phyloP scores from a whole-genome alignment of 2,888 invertebrate species.

The Nomada fucata region DNA sequence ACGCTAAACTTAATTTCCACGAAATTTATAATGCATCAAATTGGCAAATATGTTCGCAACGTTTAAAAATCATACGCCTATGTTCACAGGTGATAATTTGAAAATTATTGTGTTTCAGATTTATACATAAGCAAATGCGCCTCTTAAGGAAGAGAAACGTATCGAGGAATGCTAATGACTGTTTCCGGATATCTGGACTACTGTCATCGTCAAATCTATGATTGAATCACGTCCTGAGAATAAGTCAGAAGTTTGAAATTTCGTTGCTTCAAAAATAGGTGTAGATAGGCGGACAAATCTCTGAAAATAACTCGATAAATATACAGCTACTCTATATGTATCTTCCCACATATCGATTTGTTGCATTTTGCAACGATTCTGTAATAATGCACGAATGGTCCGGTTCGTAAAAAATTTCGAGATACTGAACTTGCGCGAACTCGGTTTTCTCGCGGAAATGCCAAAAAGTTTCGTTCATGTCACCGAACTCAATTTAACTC shows the following conservation, averaged over 20 bases:
- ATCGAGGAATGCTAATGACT: background rate
- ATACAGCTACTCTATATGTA: slow-evolving; percentile 26
- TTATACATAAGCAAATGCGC: background rate
- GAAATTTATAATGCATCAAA: no score
- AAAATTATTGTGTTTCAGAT: background rate
- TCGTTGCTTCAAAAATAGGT: background rate
- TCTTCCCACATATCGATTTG: background rate
- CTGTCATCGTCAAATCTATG: background rate
- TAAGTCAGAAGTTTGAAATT: background rate
- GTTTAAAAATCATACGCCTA: no score
- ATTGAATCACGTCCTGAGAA: background rate
- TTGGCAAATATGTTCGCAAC: background rate
- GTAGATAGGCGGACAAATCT: slow-evolving; percentile 13
- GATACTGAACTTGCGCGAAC: background rate
- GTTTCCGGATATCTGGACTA: background rate
- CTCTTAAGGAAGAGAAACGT: no score
- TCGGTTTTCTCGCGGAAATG: background rate
- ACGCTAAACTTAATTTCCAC: no score
- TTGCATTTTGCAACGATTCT: background rate
- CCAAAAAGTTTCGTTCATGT: background rate
- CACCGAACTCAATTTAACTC: background rate
- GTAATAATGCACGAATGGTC: background rate
- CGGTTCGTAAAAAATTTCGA: background rate
- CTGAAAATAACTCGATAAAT: slow-evolving; percentile 18
- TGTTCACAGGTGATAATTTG: no score